Percentiles rank a stretch among this genome's conserved stretches.
Evolutionary conservation across 1,140 invertebrate species (phyloP).

Genomic region (Procambarus virginalis): DNA sequence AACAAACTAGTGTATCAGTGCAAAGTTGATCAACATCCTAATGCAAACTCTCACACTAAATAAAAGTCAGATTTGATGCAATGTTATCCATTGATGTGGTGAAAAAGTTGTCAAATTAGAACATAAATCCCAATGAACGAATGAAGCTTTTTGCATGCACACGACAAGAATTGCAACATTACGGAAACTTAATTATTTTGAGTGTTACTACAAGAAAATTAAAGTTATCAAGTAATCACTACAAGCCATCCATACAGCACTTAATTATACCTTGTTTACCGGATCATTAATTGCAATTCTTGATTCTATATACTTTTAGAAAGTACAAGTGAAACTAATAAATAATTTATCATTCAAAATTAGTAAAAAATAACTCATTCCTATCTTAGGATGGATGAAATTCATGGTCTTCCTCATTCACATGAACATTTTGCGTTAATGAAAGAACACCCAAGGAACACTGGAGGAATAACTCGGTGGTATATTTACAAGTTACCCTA

Average conservation of each 20-base stretch:
- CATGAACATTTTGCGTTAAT: neutral
- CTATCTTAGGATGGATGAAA: neutral
- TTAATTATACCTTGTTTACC: neutral
- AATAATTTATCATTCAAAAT: neutral
- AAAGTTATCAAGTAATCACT: neutral
- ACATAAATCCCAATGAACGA: constrained; percentile 17
- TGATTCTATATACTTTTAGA: neutral
- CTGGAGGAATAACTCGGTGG: neutral
- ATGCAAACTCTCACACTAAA: neutral
- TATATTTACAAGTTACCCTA: constrained; percentile 17
- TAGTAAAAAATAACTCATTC: neutral
- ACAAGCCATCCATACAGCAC: neutral
- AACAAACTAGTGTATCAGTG: neutral
- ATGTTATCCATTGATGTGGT: neutral
- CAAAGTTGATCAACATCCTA: neutral
- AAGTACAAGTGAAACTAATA: neutral
- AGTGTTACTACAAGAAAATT: neutral
- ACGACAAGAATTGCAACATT: constrained; percentile 34
- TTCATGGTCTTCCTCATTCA: neutral
- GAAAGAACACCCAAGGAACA: neutral
- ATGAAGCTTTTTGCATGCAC: constrained; percentile 38
- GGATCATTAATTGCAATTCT: neutral
- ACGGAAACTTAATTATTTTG: constrained; percentile 19
- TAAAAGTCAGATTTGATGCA: neutral
- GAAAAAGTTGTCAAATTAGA: neutral